Conservation (phyloP, 2,888 invertebrate species). For the Nemapogon koenigi region DNA sequence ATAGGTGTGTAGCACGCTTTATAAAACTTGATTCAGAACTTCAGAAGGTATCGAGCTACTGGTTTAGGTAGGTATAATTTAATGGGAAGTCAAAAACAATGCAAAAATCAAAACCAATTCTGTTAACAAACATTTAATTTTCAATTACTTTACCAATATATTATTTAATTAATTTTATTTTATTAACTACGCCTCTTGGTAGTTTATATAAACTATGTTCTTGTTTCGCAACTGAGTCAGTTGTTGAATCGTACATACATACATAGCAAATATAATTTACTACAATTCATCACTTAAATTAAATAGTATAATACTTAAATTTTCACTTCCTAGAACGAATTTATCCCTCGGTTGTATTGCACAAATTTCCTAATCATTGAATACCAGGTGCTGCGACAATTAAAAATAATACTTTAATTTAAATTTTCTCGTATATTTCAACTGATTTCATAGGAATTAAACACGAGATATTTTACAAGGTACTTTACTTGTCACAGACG, state of each 20-base stretch:
- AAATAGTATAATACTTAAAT: conserved; percentile 12
- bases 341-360: conserved; percentile 47
- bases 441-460: conserved; percentile 1
- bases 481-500: neutral
- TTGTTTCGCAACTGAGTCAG: no score
- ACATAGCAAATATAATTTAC: conserved; percentile 2
- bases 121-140: conserved; percentile 64
- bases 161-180: no score
- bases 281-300: conserved; percentile 3
- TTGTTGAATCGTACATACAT: no score
- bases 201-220: no score
- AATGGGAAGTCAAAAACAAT: no score
- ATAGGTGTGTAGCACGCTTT: no score
- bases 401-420: neutral
- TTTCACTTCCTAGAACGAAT: conserved; percentile 29
- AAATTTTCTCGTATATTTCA: no score
- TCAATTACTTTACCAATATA: conserved; percentile 57
- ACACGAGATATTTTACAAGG: neutral
- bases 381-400: conserved; percentile 18
- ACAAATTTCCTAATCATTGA: conserved; percentile 32
- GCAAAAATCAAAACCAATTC: conserved; percentile 24
- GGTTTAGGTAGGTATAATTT: no score
- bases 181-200: no score
- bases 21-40: no score
- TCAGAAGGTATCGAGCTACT: no score